A percentile compares a stretch with the other conserved stretches of the same genome.
Evolutionary conservation across 1,140 invertebrate genomes (phyloP).

Genomic region (Notospermus geniculatus): DNA sequence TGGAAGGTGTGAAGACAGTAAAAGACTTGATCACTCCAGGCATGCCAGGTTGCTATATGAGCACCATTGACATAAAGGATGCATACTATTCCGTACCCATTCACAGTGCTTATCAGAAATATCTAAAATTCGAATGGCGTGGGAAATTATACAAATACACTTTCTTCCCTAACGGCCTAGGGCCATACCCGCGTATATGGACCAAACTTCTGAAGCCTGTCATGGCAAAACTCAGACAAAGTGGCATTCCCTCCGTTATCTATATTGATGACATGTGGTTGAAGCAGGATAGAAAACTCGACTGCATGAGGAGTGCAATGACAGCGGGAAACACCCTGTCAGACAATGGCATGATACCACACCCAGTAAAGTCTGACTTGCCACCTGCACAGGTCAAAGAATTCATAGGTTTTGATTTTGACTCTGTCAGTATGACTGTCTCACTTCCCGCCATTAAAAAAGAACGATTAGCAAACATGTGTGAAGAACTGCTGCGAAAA

Average conservation of each 20-base stretch:
- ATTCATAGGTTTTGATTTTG: background rate
- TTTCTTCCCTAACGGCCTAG: constrained; percentile 15
- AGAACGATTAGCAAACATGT: background rate
- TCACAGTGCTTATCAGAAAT: constrained; percentile 4
- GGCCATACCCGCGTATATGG: background rate
- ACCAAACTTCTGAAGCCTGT: constrained; percentile 12
- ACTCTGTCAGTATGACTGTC: constrained; percentile 8
- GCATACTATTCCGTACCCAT: constrained; percentile 9
- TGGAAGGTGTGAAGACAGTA: constrained; percentile 9
- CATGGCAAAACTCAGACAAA: constrained; percentile 3
- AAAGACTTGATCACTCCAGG: background rate
- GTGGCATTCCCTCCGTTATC: background rate
- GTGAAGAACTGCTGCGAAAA: background rate
- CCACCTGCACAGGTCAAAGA: background rate
- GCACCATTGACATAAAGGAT: constrained; percentile 12
- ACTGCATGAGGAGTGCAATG: too few species aligned
- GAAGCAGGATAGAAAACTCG: background rate
- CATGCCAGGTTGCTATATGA: constrained; percentile 2
- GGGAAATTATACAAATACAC: constrained; percentile 13
- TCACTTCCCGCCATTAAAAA: background rate
- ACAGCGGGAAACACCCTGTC: too few species aligned
- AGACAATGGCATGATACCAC: background rate
- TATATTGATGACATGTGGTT: constrained; percentile 11
- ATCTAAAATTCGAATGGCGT: constrained; percentile 7
- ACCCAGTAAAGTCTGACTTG: constrained; percentile 2